A percentile compares a stretch with the other conserved stretches of the same genome.
Evolutionary conservation across 1,140 invertebrate genomes (phyloP).

Genomic region (Anastatus disparis): DNA sequence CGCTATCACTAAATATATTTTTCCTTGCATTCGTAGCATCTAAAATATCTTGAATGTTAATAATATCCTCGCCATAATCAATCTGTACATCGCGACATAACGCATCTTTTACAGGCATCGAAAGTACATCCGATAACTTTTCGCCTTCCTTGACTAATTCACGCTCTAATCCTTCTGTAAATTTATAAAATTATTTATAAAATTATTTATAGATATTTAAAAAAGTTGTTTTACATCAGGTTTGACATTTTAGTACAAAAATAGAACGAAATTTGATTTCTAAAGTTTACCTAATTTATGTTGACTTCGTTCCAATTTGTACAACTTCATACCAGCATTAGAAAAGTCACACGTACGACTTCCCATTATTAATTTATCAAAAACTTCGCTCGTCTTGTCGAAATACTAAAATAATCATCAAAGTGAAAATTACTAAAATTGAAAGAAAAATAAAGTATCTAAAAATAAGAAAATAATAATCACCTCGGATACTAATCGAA

Average conservation of each 20-base stretch:
- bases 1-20: conserved; percentile 76
- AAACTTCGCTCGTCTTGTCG: conserved; percentile 74
- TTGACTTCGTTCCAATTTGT: conserved; percentile 70
- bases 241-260: too few relatives aligned
- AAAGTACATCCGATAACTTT: conserved; percentile 81
- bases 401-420: conserved; percentile 67
- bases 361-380: conserved; percentile 74
- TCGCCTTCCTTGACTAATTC: conserved; percentile 82
- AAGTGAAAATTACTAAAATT: background rate
- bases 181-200: conserved; percentile 1
- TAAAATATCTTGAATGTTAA: conserved; percentile 76
- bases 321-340: conserved; percentile 66
- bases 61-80: conserved; percentile 78
- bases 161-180: conserved; percentile 72
- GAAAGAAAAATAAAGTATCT: background rate
- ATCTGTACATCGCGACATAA: conserved; percentile 78
- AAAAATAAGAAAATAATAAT: too few relatives aligned
- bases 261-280: background rate
- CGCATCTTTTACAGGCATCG: conserved; percentile 83
- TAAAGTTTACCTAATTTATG: conserved; percentile 51
- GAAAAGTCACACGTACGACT: conserved; percentile 69
- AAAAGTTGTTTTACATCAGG: too few relatives aligned
- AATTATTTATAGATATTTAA: too few relatives aligned
- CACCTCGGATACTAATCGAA: conserved; percentile 79
- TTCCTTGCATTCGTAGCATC: conserved; percentile 73